These are phyloP conservation scores for Diaprepes abbreviatus DNA, from an alignment of 2,888 invertebrate species.

Conservation along the genomic window DNA sequence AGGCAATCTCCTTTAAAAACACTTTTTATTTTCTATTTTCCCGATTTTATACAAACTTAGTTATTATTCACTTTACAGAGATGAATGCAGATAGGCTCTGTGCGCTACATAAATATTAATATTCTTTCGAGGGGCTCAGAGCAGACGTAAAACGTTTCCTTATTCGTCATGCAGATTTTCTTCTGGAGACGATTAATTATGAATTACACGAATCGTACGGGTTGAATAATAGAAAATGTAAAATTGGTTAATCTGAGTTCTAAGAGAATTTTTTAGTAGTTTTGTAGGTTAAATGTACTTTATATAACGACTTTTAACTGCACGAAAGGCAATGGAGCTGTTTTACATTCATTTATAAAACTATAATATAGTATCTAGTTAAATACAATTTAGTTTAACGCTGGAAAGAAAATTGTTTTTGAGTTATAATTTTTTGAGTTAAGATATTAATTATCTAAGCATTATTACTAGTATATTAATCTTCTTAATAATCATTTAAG, in stretches of 20 bases:
- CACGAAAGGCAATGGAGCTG: too few species aligned
- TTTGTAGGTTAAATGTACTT: not conserved
- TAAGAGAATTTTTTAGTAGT: conserved; percentile 20
- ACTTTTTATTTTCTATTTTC: conserved; percentile 29
- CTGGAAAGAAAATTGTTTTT: too few species aligned
- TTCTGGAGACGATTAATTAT: conserved; percentile 37
- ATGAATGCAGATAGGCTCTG: conserved; percentile 42
- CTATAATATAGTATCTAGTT: too few species aligned
- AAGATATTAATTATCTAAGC: too few species aligned
- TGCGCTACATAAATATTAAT: conserved; percentile 46
- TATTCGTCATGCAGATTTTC: conserved; percentile 38
- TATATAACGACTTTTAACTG: too few species aligned
- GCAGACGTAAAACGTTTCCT: conserved; percentile 27
- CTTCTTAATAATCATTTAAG: too few species aligned
- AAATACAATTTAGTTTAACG: too few species aligned
- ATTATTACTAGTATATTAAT: too few species aligned
- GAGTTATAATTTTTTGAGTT: too few species aligned
- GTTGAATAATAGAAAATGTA: conserved; percentile 31
- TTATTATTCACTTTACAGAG: conserved; percentile 43
- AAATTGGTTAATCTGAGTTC: conserved; percentile 26
- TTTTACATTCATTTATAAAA: too few species aligned
- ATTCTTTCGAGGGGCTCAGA: conserved; percentile 37
- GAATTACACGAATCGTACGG: conserved; percentile 27
- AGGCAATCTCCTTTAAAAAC: conserved; percentile 6
- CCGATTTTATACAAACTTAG: conserved; percentile 32